A percentile compares a stretch with the other conserved stretches of the same genome.
Evolutionary conservation across 2,888 invertebrate species (phyloP).

Genomic region (Frankliniella fusca): DNA sequence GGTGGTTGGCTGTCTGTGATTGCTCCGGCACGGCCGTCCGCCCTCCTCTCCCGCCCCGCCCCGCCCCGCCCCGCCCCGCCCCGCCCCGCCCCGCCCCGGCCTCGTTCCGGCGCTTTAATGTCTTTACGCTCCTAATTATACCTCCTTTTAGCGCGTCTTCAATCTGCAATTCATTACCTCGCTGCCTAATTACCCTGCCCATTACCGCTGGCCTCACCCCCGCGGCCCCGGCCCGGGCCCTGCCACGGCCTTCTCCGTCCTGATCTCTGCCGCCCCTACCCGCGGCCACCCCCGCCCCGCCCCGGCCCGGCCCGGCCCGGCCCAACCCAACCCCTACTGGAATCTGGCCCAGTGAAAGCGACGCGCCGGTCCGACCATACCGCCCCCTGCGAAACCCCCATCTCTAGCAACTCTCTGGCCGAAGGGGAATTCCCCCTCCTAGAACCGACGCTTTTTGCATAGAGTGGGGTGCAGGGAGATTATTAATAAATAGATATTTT

Average conservation of each 20-base stretch:
- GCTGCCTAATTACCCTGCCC: conserved; percentile 10
- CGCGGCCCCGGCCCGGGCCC: neutral
- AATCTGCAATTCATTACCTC: conserved; percentile 26
- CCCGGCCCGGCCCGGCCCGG: no score
- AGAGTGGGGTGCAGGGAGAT: no score
- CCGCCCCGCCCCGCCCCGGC: neutral
- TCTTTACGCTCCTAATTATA: conserved; percentile 25
- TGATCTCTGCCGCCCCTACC: no score
- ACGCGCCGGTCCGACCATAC: no score
- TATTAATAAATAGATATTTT: no score
- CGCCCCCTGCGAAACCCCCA: no score
- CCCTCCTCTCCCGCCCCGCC: neutral
- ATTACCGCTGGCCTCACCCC: neutral
- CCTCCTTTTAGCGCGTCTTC: conserved; percentile 25
- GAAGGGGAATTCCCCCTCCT: no score
- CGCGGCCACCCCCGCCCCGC: no score
- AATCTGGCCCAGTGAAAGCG: no score
- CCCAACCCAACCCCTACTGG: no score
- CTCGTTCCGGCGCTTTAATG: conserved; percentile 20
- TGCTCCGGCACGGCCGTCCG: neutral
- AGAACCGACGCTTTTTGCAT: no score
- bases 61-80: neutral
- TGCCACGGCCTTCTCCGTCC: neutral
- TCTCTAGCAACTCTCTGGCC: no score
- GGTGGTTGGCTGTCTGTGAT: conserved; percentile 7